A percentile compares a stretch with the other conserved stretches of the same genome.
phyloP scores from a whole-genome alignment of 2,888 invertebrate species.

The Magallana nippona region DNA sequence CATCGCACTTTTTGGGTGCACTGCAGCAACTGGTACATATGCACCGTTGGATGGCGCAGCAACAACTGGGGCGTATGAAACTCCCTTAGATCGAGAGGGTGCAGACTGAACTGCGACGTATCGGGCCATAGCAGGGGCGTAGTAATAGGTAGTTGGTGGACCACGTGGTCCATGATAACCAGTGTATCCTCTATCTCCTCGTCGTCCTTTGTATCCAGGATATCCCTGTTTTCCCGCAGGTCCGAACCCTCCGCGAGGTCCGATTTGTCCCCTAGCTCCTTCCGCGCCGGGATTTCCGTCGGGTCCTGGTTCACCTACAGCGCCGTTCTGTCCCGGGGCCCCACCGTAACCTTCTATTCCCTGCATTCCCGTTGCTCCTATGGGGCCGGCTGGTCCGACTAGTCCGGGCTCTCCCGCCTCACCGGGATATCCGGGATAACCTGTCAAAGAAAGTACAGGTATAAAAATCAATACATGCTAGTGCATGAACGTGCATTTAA shows the following conservation, averaged over 20 bases:
- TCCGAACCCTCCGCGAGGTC: neutral
- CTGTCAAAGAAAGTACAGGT: neutral
- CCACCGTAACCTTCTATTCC: neutral
- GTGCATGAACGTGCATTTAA: no score
- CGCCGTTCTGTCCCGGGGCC: neutral
- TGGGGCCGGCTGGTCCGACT: neutral
- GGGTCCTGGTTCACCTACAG: conserved; percentile 13
- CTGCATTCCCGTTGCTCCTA: neutral
- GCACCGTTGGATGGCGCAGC: neutral
- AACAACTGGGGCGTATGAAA: neutral
- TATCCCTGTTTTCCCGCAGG: neutral
- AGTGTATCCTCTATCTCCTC: neutral
- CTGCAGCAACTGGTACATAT: neutral
- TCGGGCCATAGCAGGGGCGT: neutral
- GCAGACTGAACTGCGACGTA: neutral
- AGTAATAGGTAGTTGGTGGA: neutral
- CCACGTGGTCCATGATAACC: conserved; percentile 1
- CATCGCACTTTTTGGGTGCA: neutral
- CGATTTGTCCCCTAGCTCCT: neutral
- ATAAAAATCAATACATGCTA: no score
- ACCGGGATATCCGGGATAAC: conserved; percentile 2
- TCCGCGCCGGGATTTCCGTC: neutral
- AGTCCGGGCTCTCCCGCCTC: neutral
- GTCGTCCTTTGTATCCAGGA: neutral
- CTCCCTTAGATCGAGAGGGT: neutral